Evolutionary conservation across 92 coral and sea anemone species (phyloP), one percentile per base, ranked within the genome.

Genomic region (Parazoanthus swiftii): DNA sequence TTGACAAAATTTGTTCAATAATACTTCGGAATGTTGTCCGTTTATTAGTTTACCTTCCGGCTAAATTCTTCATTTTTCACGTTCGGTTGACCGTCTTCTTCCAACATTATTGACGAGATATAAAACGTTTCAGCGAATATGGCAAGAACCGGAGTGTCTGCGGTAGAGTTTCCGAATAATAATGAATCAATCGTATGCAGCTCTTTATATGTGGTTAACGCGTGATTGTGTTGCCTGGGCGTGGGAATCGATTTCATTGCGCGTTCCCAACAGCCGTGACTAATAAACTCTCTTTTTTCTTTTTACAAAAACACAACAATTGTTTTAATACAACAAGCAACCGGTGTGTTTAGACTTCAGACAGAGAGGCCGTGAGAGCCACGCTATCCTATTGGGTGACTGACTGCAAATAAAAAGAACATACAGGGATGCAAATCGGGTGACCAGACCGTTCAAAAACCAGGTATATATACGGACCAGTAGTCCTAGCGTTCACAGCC

Each of bases 321-420:
- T 67, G 87, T 46, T 29, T 20, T 35, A 71, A 46, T 38, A 84
- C 74, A 71, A 44, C 77, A 43, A 74, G 74, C 87, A 84, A 50
- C 87, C 86, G 79, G 90, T 76, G 54, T 66, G 76, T 88, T 81
- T 88, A 37, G 59, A 90, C 88, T 78, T 82, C 84, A 81, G 93
- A 86, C 78, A 89, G 73, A 73, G 91, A 85, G 82, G 88, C 95
- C 97, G 99, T 95, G 97, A 94, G 98, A 97, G 93, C 95, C 88
- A 88, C 44, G 73, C 81, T 50, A 86, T 67, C 76, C 86, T 90
- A 95, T 97, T 97, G 99, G 99, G 75, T 80, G 82, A 25, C 81
- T 23, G 66, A 83, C 63, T 39, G 77, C 16, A 56, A 89, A 82
- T 38, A 66, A 82, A 82, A 67, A 36, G 37, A 43, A 39, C 21